Conservation (phyloP, 2,888 invertebrate species). For the Drosophila anomalipes region DNA sequence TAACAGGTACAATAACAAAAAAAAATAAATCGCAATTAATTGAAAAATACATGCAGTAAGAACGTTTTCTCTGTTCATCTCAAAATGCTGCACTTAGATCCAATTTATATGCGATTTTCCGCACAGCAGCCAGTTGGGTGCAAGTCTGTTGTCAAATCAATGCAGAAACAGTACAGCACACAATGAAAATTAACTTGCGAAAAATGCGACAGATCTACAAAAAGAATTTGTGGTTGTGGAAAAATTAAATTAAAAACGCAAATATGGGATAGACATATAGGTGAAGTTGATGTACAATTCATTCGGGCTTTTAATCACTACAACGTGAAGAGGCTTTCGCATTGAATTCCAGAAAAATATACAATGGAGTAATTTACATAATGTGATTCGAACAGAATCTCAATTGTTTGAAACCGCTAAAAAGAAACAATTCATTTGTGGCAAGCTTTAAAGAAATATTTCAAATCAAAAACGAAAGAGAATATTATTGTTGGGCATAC, state of each 20-base stretch:
- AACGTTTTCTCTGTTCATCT: neutral
- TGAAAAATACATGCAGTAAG: neutral
- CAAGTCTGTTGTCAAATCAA: neutral
- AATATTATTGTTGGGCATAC: neutral
- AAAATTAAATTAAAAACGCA: conserved; percentile 22
- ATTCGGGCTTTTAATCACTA: neutral
- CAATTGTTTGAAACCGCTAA: neutral
- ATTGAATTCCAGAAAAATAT: neutral
- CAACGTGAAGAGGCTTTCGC: neutral
- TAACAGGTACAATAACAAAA: neutral
- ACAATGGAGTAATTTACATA: conserved; percentile 3
- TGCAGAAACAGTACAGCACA: neutral
- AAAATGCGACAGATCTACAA: neutral
- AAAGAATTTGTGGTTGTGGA: conserved; percentile 7
- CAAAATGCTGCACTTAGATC: conserved; percentile 5
- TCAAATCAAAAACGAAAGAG: neutral
- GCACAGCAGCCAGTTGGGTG: conserved; percentile 5
- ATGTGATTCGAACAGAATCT: neutral
- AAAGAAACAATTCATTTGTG: neutral
- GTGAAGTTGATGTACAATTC: neutral
- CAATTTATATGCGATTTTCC: conserved; percentile 33
- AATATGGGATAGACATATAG: neutral
- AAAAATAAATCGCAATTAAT: conserved; percentile 22
- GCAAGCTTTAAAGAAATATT: neutral
- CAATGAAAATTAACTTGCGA: conserved; percentile 4